phyloP scores from a whole-genome alignment of 2,888 invertebrate genomes.

The Phengaris arion region DNA sequence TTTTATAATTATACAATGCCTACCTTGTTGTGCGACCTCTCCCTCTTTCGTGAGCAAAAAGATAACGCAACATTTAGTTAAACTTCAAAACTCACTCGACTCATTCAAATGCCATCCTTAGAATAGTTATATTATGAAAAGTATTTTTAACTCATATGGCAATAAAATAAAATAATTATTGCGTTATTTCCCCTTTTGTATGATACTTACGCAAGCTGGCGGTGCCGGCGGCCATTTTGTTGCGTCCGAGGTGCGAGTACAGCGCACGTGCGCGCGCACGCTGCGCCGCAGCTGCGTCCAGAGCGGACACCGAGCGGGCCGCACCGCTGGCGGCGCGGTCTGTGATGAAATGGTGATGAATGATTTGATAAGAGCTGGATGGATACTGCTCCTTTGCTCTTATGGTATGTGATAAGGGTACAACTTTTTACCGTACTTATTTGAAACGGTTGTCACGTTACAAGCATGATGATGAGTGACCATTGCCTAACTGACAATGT shows the following conservation, averaged over 20 bases:
- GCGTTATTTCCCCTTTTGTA: background rate
- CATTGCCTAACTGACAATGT: background rate
- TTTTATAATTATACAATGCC: conserved; percentile 26
- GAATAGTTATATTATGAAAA: no score
- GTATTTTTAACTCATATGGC: no score
- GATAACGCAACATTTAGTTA: conserved; percentile 6
- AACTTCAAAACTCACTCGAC: background rate
- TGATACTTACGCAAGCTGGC: conserved; percentile 83
- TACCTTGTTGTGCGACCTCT: conserved; percentile 84
- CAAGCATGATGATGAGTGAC: background rate
- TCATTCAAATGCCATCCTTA: no score
- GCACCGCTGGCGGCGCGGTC: conserved; percentile 42
- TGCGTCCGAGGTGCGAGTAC: conserved; percentile 88
- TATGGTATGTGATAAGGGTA: background rate
- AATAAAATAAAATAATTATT: background rate
- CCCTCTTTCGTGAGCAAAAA: conserved; percentile 72
- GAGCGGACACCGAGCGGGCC: conserved; percentile 92
- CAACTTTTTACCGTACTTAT: background rate
- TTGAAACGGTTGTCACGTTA: background rate
- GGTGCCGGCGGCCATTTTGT: conserved; percentile 80
- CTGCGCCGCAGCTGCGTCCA: conserved; percentile 95
- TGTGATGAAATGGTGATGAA: conserved; percentile 26
- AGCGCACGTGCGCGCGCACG: conserved; percentile 90
- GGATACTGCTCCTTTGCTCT: conserved; percentile 1
- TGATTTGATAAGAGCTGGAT: conserved; percentile 16